Conservation (phyloP, 2,113 vertebrate species). For the Vulpes lagopus region DNA sequence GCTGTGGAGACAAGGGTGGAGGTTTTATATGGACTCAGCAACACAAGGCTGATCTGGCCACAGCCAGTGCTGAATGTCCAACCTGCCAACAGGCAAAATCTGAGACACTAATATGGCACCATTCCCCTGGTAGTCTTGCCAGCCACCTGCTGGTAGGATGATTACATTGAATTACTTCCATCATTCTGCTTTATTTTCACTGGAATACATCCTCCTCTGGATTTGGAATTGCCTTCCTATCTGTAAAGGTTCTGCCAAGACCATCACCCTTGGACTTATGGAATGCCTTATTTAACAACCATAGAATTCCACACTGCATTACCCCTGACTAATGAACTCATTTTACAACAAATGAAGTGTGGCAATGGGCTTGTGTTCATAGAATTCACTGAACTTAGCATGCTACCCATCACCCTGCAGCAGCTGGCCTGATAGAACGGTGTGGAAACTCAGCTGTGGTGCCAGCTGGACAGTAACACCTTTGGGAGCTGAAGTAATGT, state of each 20-base stretch:
- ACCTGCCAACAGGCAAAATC: not conserved
- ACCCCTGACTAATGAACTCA: not conserved
- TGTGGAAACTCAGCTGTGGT: not conserved
- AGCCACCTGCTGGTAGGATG: not conserved
- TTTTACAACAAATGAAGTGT: not conserved
- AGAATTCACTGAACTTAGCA: not conserved
- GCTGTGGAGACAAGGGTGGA: not conserved
- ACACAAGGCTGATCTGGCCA: not conserved
- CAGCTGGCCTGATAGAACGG: not conserved
- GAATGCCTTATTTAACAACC: not conserved
- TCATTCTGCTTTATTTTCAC: not conserved
- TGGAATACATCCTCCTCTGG: not conserved
- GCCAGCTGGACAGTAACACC: not conserved
- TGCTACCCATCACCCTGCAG: not conserved
- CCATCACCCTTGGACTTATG: not conserved
- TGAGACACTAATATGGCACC: not conserved
- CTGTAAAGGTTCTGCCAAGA: slow-evolving; percentile 10
- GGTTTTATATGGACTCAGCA: not conserved
- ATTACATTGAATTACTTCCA: not conserved
- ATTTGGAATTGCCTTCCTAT: not conserved
- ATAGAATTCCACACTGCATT: not conserved
- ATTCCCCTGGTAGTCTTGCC: not conserved
- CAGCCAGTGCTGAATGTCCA: not conserved
- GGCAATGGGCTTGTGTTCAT: not conserved
- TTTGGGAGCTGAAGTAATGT: not conserved